Evolutionary conservation across 2,113 vertebrate species (phyloP).

Genomic region (Mustela lutreola): DNA sequence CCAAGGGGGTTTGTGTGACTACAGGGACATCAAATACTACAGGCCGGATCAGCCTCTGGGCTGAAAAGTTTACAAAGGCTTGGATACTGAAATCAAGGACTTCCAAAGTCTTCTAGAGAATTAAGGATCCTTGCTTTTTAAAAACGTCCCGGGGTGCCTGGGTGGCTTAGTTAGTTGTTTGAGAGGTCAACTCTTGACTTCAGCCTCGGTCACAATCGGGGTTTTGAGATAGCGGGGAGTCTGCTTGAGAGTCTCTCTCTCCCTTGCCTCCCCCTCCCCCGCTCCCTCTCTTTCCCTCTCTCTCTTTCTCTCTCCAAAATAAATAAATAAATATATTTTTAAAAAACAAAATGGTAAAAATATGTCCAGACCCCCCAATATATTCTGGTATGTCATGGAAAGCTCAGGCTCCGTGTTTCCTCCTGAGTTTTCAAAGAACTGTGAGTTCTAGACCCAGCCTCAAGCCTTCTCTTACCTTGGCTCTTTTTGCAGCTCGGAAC

Average conservation of each 20-base stretch:
- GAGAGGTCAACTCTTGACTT: background rate
- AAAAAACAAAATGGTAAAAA: background rate
- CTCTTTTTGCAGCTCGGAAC: constrained; percentile 90
- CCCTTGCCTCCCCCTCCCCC: background rate
- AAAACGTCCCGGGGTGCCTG: background rate
- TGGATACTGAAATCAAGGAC: background rate
- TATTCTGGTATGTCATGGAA: background rate
- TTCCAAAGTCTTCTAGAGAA: background rate
- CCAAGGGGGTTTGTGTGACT: background rate
- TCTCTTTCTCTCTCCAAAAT: background rate
- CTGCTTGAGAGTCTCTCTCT: background rate
- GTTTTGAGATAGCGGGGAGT: background rate
- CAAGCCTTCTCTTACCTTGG: background rate
- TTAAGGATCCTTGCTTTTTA: background rate
- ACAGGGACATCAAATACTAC: background rate
- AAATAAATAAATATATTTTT: background rate
- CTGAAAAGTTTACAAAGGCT: background rate
- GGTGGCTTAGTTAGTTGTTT: background rate
- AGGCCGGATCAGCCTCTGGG: background rate
- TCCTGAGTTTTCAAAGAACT: background rate
- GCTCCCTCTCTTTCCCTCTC: background rate
- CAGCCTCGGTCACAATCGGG: background rate
- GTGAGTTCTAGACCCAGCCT: background rate
- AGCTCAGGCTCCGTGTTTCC: background rate
- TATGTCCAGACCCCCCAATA: rapidly evolving